Conservation (phyloP, 1,140 invertebrate genomes). For the Copidosoma floridanum region DNA sequence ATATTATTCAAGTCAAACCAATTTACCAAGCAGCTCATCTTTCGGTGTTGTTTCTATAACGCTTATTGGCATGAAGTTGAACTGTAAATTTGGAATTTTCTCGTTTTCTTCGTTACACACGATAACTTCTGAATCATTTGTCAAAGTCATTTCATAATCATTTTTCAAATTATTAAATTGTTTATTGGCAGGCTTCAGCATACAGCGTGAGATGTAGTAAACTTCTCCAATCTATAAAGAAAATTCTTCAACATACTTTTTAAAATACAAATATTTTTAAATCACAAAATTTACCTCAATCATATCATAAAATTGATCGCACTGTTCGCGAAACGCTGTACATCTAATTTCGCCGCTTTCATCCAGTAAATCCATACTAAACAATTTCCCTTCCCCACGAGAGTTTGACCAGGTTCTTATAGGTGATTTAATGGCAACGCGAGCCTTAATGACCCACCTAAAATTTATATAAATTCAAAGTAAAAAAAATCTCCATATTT, state of each 20-base stretch:
- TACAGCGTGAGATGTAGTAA: slow-evolving; percentile 82
- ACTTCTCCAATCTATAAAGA: slow-evolving; percentile 77
- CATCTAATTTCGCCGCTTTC: slow-evolving; percentile 92
- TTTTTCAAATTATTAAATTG: slow-evolving; percentile 82
- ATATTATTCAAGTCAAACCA: too few relatives aligned
- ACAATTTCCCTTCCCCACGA: slow-evolving; percentile 89
- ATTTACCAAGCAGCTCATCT: slow-evolving; percentile 71
- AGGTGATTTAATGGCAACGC: slow-evolving; percentile 79
- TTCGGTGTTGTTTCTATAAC: slow-evolving; percentile 68
- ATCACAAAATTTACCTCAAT: slow-evolving; percentile 67
- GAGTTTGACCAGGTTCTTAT: slow-evolving; percentile 90
- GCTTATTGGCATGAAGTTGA: slow-evolving; percentile 78
- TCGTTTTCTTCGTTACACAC: slow-evolving; percentile 64
- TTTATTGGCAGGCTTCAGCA: slow-evolving; percentile 90
- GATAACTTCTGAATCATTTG: slow-evolving; percentile 74
- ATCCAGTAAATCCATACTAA: slow-evolving; percentile 90
- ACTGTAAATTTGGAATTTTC: slow-evolving; percentile 75
- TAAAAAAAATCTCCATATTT: too few relatives aligned
- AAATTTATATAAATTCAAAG: slow-evolving; percentile 16
- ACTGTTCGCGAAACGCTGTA: slow-evolving; percentile 87
- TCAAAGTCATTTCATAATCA: slow-evolving; percentile 95
- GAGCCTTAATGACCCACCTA: slow-evolving; percentile 90
- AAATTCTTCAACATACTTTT: too few relatives aligned
- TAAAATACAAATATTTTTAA: not conserved
- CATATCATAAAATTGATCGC: slow-evolving; percentile 88